phyloP scores from a whole-genome alignment of 2,113 vertebrate genomes.

The Eretmochelys imbricata region DNA sequence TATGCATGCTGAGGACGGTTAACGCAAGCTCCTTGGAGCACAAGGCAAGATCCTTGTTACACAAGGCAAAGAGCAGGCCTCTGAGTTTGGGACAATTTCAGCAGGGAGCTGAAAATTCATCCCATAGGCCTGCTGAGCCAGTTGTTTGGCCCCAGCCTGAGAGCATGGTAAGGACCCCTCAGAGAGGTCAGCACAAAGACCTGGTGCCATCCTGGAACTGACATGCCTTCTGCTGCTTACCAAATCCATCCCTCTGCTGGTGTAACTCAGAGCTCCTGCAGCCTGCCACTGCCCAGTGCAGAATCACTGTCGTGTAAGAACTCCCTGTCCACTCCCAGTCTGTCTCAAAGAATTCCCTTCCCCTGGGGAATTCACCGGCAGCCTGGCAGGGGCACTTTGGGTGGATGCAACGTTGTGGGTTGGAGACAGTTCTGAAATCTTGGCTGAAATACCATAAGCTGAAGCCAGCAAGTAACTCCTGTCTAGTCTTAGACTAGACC shows the following conservation, averaged over 20 bases:
- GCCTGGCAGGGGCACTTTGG: neutral
- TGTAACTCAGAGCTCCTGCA: neutral
- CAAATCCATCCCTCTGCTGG: neutral
- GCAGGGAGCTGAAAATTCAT: neutral
- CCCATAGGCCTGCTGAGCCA: neutral
- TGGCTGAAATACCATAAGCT: neutral
- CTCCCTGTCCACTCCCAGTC: neutral
- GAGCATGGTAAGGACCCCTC: neutral
- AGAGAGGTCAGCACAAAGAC: neutral
- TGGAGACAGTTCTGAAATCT: neutral
- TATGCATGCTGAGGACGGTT: neutral
- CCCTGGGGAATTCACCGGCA: neutral
- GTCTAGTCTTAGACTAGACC: neutral
- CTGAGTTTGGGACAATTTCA: neutral
- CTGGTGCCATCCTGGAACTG: neutral
- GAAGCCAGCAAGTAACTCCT: neutral
- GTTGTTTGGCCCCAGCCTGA: neutral
- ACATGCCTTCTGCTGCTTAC: neutral
- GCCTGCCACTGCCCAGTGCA: neutral
- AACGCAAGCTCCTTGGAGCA: neutral
- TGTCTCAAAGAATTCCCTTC: neutral
- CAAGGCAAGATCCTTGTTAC: neutral
- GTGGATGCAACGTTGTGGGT: neutral
- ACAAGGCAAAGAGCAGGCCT: neutral
- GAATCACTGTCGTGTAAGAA: neutral